A percentile compares a stretch with the other conserved stretches of the same genome.
Evolutionary conservation across 2,113 vertebrate genomes (phyloP).

Genomic region (Dasyornis broadbenti): DNA sequence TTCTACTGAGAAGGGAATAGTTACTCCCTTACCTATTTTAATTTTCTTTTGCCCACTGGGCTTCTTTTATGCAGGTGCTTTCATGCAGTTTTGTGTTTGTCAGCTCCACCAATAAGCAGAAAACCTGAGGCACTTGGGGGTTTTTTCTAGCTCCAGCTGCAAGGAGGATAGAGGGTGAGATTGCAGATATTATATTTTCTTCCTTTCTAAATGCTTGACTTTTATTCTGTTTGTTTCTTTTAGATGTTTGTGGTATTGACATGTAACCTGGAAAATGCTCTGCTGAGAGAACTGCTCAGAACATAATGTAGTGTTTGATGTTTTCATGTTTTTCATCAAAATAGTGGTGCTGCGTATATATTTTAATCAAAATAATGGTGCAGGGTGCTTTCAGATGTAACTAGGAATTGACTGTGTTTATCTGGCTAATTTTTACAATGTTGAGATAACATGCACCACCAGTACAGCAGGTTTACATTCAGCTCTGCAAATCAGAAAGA

Average conservation of each 20-base stretch:
- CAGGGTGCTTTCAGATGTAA: not conserved
- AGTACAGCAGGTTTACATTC: not conserved
- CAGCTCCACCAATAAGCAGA: not conserved
- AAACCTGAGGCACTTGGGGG: fast-evolving
- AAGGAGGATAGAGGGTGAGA: not conserved
- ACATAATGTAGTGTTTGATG: not conserved
- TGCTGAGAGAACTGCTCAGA: not conserved
- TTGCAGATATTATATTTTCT: not conserved
- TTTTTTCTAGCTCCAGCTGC: not conserved
- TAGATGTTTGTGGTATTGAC: not conserved
- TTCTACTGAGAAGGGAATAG: not conserved
- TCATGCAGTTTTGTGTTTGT: not conserved
- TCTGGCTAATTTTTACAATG: not conserved
- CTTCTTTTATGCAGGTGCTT: not conserved
- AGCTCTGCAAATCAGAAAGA: not conserved
- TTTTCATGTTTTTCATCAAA: not conserved
- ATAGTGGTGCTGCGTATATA: not conserved
- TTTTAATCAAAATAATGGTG: not conserved
- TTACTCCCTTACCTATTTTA: not conserved
- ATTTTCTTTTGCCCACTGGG: not conserved
- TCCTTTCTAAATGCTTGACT: not conserved
- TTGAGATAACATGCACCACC: not conserved
- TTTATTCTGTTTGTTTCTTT: not conserved
- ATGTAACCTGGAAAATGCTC: not conserved
- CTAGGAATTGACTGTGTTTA: not conserved